Conservation (phyloP, 2,797 vertebrate genomes). For the Chelon labrosus region DNA sequence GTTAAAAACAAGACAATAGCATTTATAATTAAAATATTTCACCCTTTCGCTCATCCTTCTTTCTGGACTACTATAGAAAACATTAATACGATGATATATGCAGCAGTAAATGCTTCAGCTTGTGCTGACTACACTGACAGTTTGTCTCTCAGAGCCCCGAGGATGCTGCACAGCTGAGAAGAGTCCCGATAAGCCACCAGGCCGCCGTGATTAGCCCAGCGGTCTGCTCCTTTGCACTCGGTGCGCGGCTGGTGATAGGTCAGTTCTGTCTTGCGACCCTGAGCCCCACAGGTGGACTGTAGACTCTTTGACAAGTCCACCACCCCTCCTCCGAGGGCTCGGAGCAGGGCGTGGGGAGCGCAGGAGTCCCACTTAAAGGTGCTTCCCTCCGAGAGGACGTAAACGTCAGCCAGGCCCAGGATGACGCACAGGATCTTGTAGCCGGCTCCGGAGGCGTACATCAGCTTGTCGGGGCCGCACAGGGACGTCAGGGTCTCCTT, state of each 20-base stretch:
- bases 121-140: conserved; percentile 51
- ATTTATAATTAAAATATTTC: conserved; percentile 53
- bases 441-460: conserved; percentile 89
- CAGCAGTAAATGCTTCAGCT: conserved; percentile 28
- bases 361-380: conserved; percentile 95
- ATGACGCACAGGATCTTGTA: conserved; percentile 92
- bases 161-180: conserved; percentile 65
- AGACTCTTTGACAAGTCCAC: conserved; percentile 83
- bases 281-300: conserved; percentile 40
- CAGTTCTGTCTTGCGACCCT: conserved; percentile 78
- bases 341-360: conserved; percentile 89
- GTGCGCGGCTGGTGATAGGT: conserved; percentile 83
- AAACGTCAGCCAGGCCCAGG: conserved; percentile 88
- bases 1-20: conserved; percentile 45
- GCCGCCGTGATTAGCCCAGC: conserved; percentile 90
- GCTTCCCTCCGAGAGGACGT: conserved; percentile 91
- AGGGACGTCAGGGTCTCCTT: conserved; percentile 80
- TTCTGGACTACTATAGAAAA: conserved; percentile 37
- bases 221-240: conserved; percentile 83
- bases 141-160: conserved; percentile 75
- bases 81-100: conserved; percentile 30
- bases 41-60: background rate
- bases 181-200: conserved; percentile 88
- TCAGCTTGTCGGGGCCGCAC: conserved; percentile 78
- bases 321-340: conserved; percentile 89